Conservation (phyloP, 2,888 invertebrate genomes). For the Tromatobia lineatoria region DNA sequence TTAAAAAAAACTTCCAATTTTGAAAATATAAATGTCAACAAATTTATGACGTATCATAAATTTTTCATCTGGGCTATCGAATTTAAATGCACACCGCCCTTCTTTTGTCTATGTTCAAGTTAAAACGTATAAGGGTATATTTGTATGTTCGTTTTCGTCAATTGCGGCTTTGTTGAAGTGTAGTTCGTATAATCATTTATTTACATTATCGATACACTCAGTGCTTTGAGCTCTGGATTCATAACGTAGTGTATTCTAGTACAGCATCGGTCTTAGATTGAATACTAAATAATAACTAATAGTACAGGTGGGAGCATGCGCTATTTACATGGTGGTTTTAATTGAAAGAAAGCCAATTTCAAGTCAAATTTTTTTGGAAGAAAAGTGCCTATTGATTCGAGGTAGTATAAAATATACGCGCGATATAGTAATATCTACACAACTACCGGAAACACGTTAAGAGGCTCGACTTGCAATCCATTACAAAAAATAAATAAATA, state of each 20-base stretch:
- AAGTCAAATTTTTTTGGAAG: constrained; percentile 39
- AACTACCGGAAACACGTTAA: constrained; percentile 40
- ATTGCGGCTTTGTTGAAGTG: constrained; percentile 34
- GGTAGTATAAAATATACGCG: constrained; percentile 57
- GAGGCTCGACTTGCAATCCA: constrained; percentile 60
- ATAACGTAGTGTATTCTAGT: constrained; percentile 72
- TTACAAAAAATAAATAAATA: constrained; percentile 72
- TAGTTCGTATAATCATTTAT: constrained; percentile 79
- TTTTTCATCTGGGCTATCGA: not conserved
- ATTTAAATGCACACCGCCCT: not conserved
- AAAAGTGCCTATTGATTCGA: constrained; percentile 59
- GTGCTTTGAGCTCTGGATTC: constrained; percentile 73
- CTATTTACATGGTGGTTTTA: constrained; percentile 61
- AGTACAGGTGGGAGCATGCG: constrained; percentile 60
- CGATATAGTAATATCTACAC: constrained; percentile 54
- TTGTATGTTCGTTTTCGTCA: not conserved
- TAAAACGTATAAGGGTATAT: constrained; percentile 4
- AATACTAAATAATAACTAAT: constrained; percentile 63
- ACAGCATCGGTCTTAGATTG: constrained; percentile 68
- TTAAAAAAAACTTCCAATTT: constrained; percentile 38
- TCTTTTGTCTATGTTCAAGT: constrained; percentile 45
- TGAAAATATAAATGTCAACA: not conserved
- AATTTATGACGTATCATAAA: not conserved
- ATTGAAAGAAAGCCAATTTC: constrained; percentile 53
- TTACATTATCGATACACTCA: constrained; percentile 82